Base-by-base conservation (phyloP, 2,888 invertebrate species). In the Tolmerus cingulatus region DNA sequence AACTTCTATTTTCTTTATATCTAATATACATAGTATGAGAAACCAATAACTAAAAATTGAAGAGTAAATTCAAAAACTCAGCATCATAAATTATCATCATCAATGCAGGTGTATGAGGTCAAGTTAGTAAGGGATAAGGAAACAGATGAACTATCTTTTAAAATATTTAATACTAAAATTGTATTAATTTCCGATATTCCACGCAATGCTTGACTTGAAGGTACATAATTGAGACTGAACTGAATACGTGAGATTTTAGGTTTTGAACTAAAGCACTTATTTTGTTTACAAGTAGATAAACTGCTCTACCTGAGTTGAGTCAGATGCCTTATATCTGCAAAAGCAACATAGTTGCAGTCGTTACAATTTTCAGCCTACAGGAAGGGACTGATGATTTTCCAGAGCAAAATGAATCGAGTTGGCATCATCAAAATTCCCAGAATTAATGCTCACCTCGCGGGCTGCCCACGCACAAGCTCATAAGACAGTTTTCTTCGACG, bases 391-490 rank as follows among this genome's bases (percentile, higher is more conserved):
- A 16, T 14, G 40, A n/a, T 76, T 78, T 43, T 78, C 78, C 78
- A 40, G 78, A 12, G 43, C 19, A 43, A 43, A 43, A 51, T 16
- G 8, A n/a, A 19, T 43, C 23, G 40, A 78, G 43, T 51, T 55
- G 55, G 27, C 81, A 81, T 81, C 81, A 81, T 81, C 81, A 30
- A 81, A 78, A 55, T 81, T 81, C 51, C 81, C 55, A 81, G 81
- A 81, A 81, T 30, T n/a, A 19, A 76, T 66, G 66, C 34, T 81
- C 81, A 81, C 81, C 81, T 81, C 81, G 40, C n/a, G 0, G 2
- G 34, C 81, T 51, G 43, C 81, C 81, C 51, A 81, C 81, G 51
- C 55, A 46, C n/a, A 30, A 27, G 34, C 46, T 27, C 43, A 7
- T 14, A 51, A n/a, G 30, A n/a, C 27, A 27, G 51, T 51, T 55